Evolutionary conservation across 2,113 vertebrate genomes (phyloP).

Genomic region (Malurus elegans): DNA sequence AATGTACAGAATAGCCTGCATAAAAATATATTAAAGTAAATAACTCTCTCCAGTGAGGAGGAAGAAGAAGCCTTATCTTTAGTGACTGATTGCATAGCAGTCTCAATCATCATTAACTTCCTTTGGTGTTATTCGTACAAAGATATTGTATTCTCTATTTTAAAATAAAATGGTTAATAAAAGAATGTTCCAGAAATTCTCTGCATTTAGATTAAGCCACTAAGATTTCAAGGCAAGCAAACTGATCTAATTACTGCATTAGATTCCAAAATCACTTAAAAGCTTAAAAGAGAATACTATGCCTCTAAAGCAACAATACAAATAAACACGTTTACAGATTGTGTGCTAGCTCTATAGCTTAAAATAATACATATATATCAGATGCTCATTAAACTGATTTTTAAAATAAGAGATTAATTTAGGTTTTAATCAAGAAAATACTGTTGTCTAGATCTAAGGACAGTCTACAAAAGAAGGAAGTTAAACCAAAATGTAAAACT

Average conservation of each 20-base stretch:
- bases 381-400: background rate
- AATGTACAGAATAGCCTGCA: constrained; percentile 40
- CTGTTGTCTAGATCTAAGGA: background rate
- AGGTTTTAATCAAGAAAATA: background rate
- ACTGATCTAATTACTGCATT: constrained; percentile 21
- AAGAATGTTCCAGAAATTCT: constrained; percentile 22
- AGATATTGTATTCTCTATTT: constrained; percentile 19
- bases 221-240: constrained; percentile 42
- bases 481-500: background rate
- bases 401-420: background rate
- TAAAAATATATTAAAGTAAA: constrained; percentile 2
- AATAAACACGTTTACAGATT: background rate
- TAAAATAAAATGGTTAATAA: background rate
- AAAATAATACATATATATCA: background rate
- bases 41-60: background rate
- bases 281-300: background rate
- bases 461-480: background rate
- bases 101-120: background rate
- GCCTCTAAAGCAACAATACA: background rate
- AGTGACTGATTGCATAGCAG: background rate
- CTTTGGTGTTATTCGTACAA: background rate
- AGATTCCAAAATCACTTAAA: constrained; percentile 28
- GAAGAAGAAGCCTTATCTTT: background rate
- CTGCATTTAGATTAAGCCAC: constrained; percentile 3
- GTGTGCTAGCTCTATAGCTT: background rate